phyloP scores from a whole-genome alignment of 1,140 invertebrate genomes.

The Capitella teleta region DNA sequence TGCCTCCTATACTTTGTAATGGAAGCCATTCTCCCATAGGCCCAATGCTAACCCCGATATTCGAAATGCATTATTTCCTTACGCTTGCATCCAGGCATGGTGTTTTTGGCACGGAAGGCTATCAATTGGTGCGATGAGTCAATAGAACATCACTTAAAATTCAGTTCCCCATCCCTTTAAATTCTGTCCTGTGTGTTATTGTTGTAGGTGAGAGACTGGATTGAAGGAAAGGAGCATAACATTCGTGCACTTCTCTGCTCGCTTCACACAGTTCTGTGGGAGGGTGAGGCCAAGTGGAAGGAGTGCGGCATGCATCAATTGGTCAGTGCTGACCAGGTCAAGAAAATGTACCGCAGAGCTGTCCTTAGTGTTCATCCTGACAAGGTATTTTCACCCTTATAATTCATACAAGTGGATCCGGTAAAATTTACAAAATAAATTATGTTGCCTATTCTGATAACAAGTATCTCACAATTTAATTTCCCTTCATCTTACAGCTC shows the following conservation, averaged over 20 bases:
- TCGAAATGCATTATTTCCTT: too few species aligned
- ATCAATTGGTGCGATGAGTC: too few species aligned
- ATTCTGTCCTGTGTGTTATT: background rate
- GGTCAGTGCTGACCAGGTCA: slow-evolving; percentile 79
- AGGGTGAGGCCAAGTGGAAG: slow-evolving; percentile 74
- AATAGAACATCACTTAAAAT: too few species aligned
- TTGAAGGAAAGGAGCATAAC: slow-evolving; percentile 90
- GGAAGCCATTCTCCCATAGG: too few species aligned
- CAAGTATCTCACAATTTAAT: background rate
- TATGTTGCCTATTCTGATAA: background rate
- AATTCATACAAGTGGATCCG: background rate
- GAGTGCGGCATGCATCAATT: slow-evolving; percentile 88
- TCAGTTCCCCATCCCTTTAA: too few species aligned
- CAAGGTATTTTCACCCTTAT: slow-evolving; percentile 57
- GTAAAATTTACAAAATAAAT: background rate
- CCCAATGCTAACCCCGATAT: too few species aligned
- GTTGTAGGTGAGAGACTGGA: slow-evolving; percentile 62
- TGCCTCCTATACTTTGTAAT: too few species aligned
- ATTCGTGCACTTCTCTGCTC: slow-evolving; percentile 89
- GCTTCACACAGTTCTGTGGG: slow-evolving; percentile 87
- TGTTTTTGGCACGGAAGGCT: too few species aligned
- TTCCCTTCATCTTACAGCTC: slow-evolving; percentile 20
- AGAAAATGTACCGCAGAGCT: slow-evolving; percentile 88
- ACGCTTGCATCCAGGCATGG: too few species aligned
- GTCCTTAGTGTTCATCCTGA: slow-evolving; percentile 96